Percentiles rank a stretch among this genome's conserved stretches.
Conservation (phyloP, 2,888 invertebrate genomes). For the Ecdyonurus torrentis region DNA sequence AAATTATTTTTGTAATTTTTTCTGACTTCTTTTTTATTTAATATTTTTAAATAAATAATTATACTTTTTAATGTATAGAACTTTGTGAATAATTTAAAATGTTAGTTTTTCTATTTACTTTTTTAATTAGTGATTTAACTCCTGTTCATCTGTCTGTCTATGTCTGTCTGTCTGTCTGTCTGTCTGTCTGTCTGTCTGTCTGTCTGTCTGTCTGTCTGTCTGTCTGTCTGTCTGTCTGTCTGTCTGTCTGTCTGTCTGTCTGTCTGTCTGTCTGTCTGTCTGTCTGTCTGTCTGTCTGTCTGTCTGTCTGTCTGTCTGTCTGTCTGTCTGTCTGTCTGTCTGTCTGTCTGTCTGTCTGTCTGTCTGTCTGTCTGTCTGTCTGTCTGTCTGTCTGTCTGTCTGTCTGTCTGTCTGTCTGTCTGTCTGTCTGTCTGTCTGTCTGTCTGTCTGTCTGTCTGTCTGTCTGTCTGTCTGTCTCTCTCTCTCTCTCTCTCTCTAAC, state of each 20-base stretch:
- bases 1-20: too few species aligned
- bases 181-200: constrained; percentile 7
- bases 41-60: too few species aligned
- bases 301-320: constrained; percentile 6
- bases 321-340: constrained; percentile 5
- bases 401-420: constrained; percentile 7
- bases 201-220: constrained; percentile 1
- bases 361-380: constrained; percentile 1
- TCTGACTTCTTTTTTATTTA: too few species aligned
- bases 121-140: too few species aligned
- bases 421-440: constrained; percentile 6
- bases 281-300: constrained; percentile 3
- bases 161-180: constrained; percentile 7
- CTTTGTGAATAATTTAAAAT: too few species aligned
- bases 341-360: constrained; percentile 7
- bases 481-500: too few species aligned
- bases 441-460: constrained; percentile 7
- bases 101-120: too few species aligned
- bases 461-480: too few species aligned
- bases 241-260: constrained; percentile 3
- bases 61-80: too few species aligned
- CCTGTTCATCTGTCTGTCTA: too few species aligned
- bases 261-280: constrained; percentile 6
- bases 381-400: constrained; percentile 3
- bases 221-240: too few species aligned